These are phyloP conservation scores for Echinometra lucunter DNA, from an alignment of 53 echinoderm and acorn worm species.

Conservation along the genomic window DNA sequence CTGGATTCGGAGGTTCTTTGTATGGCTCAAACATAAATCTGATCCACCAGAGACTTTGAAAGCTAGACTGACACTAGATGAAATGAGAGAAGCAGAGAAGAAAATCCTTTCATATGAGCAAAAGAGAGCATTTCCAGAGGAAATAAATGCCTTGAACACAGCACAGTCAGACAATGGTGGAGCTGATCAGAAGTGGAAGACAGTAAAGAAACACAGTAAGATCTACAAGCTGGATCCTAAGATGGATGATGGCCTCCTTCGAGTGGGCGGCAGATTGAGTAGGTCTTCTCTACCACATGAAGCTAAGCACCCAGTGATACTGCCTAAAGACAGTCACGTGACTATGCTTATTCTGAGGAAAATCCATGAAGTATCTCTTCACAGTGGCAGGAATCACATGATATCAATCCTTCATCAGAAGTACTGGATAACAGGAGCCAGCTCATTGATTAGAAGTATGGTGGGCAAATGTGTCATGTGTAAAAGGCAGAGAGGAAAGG, in stretches of 20 bases:
- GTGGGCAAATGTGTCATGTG: constrained; percentile 25
- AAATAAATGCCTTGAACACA: neutral
- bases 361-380: constrained; percentile 36
- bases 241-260: constrained; percentile 29
- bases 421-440: constrained; percentile 55
- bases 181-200: neutral
- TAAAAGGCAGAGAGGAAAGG: constrained; percentile 28
- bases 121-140: neutral
- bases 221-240: constrained; percentile 49
- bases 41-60: neutral
- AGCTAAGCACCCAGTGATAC: constrained; percentile 55
- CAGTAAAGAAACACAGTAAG: neutral
- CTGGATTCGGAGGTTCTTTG: constrained; percentile 62
- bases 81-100: neutral
- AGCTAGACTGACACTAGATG: neutral
- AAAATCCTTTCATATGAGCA: neutral
- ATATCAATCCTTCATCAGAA: constrained; percentile 56
- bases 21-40: neutral
- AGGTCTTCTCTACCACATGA: constrained; percentile 39
- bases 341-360: constrained; percentile 65
- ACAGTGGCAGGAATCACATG: constrained; percentile 60
- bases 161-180: neutral
- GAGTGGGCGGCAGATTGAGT: constrained; percentile 68
- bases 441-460: constrained; percentile 46
- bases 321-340: constrained; percentile 60